A percentile compares a stretch with the other conserved stretches of the same genome.
Evolutionary conservation across 2,888 invertebrate species (phyloP).

Genomic region (Lasioglossum villosulum): DNA sequence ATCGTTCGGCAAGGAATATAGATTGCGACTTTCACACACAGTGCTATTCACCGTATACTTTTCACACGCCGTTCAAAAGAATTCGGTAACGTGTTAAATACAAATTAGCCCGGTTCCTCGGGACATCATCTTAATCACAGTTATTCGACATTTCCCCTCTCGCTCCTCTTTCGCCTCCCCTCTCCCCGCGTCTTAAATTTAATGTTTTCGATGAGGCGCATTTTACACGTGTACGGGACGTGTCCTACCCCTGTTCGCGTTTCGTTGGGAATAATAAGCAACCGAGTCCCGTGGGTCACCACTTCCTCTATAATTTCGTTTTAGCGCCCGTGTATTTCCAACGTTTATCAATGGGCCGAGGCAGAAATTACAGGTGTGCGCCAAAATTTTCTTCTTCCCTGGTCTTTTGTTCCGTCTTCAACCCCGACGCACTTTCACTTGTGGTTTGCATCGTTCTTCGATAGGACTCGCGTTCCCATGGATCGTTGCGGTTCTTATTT

Average conservation of each 20-base stretch:
- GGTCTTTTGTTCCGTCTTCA: not conserved
- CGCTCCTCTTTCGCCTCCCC: not conserved
- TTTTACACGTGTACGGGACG: constrained; percentile 22
- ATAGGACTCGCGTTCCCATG: constrained; percentile 38
- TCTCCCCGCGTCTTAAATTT: not conserved
- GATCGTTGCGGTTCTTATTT: not conserved
- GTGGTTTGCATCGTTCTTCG: constrained; percentile 14
- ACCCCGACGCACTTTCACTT: not conserved
- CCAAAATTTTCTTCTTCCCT: not conserved
- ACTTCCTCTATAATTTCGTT: constrained; percentile 46
- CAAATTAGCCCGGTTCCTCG: constrained; percentile 23
- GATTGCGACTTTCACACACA: not conserved
- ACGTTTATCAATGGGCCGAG: constrained; percentile 40
- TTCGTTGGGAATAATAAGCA: constrained; percentile 45
- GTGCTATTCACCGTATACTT: not conserved
- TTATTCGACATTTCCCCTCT: constrained; percentile 11
- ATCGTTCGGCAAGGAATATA: not conserved
- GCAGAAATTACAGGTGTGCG: constrained; percentile 35
- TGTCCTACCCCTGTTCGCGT: constrained; percentile 17
- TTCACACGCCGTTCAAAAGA: not conserved
- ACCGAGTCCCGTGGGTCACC: constrained; percentile 13
- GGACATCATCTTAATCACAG: constrained; percentile 21
- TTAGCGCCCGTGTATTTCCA: constrained; percentile 42
- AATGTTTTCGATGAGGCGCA: constrained; percentile 17
- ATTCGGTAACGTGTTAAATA: constrained; percentile 30